Evolutionary conservation across 2,113 vertebrate genomes (phyloP), one percentile per base, ranked within the genome.

Genomic region (Thalassoma bifasciatum): DNA sequence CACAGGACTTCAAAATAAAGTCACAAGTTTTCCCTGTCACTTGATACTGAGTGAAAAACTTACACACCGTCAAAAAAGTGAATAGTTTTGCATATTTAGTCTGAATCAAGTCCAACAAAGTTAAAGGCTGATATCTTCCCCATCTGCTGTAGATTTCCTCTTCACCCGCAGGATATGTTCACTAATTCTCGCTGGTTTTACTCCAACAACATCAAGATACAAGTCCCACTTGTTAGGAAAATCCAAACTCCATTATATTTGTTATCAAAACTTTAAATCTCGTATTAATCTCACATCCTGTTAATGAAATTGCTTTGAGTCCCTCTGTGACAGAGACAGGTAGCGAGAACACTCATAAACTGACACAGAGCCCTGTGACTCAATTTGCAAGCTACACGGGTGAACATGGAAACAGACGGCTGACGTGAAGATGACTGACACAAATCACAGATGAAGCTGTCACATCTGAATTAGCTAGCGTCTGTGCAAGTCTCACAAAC

Each of bases 381-480:
- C 16, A 5, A 5, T 49, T 37, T 22, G 22, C 46, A 26, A 60
- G 34, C 30, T 37, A 8, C 26, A 37, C 54, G 34, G 52, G 40
- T 17, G 52, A 69, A 24, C 30, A 49, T 19, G 42, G 21, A 69
- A 56, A 56, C 24, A 26, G 58, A 61, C 58, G 42, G 36, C 50
- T 42, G 64, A 66, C 64, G 40, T 42, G 40, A 13, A 13, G 23
- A n/a, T 30, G 37, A 47, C 40, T 56, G 51, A 54, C 23, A 54
- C 51, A 30, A 42, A 66, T 26, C 64, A 53, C 49, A 21, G 22
- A 50, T 42, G 17, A 57, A 23, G 6, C 52, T 8, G 38, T 46
- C 24, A 34, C 42, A 23, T 36, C 52, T 24, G 42, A 58, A 24
- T 59, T 36, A 69, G 53, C 66, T 16, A 21, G 10, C 10, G 5